These are phyloP conservation scores for Triops cancriformis DNA, from an alignment of 1,140 invertebrate species.

Conservation along the genomic window DNA sequence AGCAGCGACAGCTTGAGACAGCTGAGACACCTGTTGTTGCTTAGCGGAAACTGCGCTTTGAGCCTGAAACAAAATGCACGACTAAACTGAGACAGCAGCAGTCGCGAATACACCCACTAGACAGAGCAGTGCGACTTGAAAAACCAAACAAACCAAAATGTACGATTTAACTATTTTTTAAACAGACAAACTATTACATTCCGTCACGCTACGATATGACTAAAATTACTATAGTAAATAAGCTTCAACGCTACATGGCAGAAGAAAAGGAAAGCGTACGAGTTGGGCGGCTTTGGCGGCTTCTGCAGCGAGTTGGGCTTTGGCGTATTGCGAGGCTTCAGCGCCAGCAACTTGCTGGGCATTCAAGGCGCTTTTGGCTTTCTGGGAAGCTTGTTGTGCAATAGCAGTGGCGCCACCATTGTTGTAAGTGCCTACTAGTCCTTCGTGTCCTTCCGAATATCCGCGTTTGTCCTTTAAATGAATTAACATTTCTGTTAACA, in stretches of 20 bases:
- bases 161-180: too few relatives aligned
- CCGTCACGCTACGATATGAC: too few relatives aligned
- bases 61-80: slow-evolving; percentile 25
- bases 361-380: slow-evolving; percentile 31
- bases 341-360: slow-evolving; percentile 32
- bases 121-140: too few relatives aligned
- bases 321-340: slow-evolving; percentile 32
- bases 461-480: slow-evolving; percentile 42
- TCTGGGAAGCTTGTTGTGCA: slow-evolving; percentile 33
- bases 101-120: too few relatives aligned
- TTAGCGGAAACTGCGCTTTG: slow-evolving; percentile 22
- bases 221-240: too few relatives aligned
- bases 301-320: slow-evolving; percentile 30
- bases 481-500: neutral
- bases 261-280: slow-evolving; percentile 2
- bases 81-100: neutral
- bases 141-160: too few relatives aligned
- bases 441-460: slow-evolving; percentile 52
- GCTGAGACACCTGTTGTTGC: neutral
- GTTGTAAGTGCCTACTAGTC: slow-evolving; percentile 44
- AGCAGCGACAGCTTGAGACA: slow-evolving; percentile 29
- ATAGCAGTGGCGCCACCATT: slow-evolving; percentile 32
- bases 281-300: slow-evolving; percentile 32
- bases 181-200: too few relatives aligned
- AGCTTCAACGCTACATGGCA: too few relatives aligned